phyloP scores from a whole-genome alignment of 2,113 vertebrate species.

The Petroica traversi region DNA sequence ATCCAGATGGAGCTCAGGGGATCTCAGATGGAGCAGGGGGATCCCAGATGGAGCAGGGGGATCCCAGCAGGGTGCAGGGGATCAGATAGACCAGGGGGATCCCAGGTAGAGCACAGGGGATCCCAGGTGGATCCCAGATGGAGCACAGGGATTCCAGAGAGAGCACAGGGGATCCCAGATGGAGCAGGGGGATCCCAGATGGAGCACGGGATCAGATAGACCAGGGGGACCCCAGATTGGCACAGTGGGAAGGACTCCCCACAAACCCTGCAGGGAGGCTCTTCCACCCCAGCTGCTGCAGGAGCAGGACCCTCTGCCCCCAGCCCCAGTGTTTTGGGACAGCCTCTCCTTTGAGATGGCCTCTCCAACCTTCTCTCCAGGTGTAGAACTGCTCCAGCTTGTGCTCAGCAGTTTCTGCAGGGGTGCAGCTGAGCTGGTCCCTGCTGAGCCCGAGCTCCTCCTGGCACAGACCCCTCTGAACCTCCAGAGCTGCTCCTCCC shows the following conservation, averaged over 20 bases:
- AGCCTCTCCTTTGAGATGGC: neutral
- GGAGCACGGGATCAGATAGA: fast-evolving
- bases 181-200: neutral
- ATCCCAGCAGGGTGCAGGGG: neutral
- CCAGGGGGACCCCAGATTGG: neutral
- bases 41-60: no score
- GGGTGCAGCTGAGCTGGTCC: neutral
- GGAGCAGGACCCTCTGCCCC: neutral
- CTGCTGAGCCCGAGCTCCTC: neutral
- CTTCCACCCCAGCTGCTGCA: fast-evolving
- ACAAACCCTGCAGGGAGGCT: neutral
- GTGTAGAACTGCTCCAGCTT: neutral
- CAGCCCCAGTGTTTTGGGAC: neutral
- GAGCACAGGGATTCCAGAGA: fast-evolving
- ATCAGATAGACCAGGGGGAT: neutral
- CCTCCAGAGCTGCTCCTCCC: neutral
- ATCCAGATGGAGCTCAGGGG: neutral
- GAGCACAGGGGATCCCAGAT: fast-evolving
- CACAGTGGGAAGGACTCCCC: neutral
- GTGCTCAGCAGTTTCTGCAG: neutral
- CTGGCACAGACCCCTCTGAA: neutral
- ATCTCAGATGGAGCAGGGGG: neutral
- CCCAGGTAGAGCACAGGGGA: neutral
- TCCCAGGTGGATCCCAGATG: no score
- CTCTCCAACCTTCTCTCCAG: neutral